Evolutionary conservation across 2,113 vertebrate genomes (phyloP), one percentile per base, ranked within the genome.

Genomic region (Ranitomeya imitator): DNA sequence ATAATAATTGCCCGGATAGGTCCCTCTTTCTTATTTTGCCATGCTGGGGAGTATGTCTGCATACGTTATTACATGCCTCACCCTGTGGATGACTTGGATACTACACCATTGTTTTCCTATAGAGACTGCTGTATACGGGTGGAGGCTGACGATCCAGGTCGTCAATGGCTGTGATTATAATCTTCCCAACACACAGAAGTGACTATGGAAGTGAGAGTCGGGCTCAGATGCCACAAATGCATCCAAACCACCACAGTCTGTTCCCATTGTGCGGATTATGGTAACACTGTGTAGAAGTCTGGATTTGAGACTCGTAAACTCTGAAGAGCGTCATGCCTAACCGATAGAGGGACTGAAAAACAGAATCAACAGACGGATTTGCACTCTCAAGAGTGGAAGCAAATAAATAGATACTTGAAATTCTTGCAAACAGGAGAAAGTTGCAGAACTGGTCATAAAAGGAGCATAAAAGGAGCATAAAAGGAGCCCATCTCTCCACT

Each of bases 351-450:
- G 18, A 76, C 73, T 76, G 19, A 78, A 78, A 52, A 55, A 21
- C 76, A 54, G 52, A 78, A 78, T 78, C 51, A 78, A 78, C 76
- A 78, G 15, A n/a, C 2, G 51, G 52, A 78, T 78, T 57, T 83
- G 81, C 26, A 83, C 63, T 23, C 55, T 65, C 55, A 52, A 67
- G 18, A 37, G 61, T 83, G 80, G 31, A 45, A 83, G 31, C 31
- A 54, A 83, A 69, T 54, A 83, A 83, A 83, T 54, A 84, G 51
- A 84, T 84, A 84, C 63, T 71, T 71, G 45, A 84, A 65, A 84
- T 84, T 84, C 60, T 26, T 84, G 82, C 82, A 84, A 69, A 84
- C 82, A 84, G 31, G 63, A 84, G 82, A 84, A 84, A 84, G 82
- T 84, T 84, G 82, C 16, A 23, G 37, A 71, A 69, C 82, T n/a